Base-by-base conservation (phyloP, 2,888 invertebrate genomes). In the Neocrepidodera transversa region DNA sequence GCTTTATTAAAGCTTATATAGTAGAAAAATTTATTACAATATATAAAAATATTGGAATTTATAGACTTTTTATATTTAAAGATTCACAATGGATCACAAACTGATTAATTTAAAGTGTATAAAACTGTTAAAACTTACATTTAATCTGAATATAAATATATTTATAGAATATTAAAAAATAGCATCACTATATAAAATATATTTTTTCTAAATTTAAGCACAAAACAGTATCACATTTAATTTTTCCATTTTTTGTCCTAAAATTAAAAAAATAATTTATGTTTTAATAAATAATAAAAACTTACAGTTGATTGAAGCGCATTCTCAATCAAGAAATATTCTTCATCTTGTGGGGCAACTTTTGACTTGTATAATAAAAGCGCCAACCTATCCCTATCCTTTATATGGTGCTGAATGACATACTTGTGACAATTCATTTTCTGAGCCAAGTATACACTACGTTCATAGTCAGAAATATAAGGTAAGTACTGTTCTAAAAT, bases 281-380 rank as follows among this genome's bases (percentile, higher is more conserved):
- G 8, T 11, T 35, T 2, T 18, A 13, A 6, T 17, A 32, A 26
- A 23, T 11, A 49, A 5, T 18, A 13, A 16, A 49, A 32, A 58
- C 58, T 50, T 45, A 58, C 60, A 45, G 23, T 56, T 47, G 71
- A 68, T 54, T 69, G 71, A 0, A 92, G 76, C 1, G 86, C 86
- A 70, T 87, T 89, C 69, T 91, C 91, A 32, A 90, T 89, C 59
- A 89, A 84, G 68, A 88, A 86, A 68, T 87, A 87, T 71, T 90
- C 89, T 68, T 91, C 89, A 0, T 87, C 86, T 64, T 87, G 85
- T 0, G 85, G 83, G 49, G 82, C 82, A 1, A 89, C 76, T 2
- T 84, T 82, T 69, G 84, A 83, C 74, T 86, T 86, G 70, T 89
- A 88, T 64, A 84, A 84, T 2, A 85, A 80, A 4, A 90, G 78